Evolutionary conservation across 2,113 vertebrate species (phyloP).

Genomic region (human (Homo sapiens)): GRCh38 chr19:17145501-17146000

Average conservation of each 20-base stretch:
- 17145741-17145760: neutral
- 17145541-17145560: neutral
- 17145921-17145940: neutral
- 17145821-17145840: neutral
- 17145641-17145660: neutral
- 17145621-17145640: neutral
- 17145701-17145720: neutral
- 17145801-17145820: neutral
- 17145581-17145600: neutral
- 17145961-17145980: neutral
- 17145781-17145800: neutral
- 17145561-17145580: neutral
- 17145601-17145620: neutral
- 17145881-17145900: neutral
- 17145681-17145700: neutral
- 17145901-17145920: neutral
- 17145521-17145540: neutral
- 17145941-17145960: neutral
- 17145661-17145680: neutral
- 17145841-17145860: neutral
- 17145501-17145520: neutral
- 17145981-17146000: neutral
- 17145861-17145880: neutral
- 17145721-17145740: neutral
- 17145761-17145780: neutral